phyloP scores from a whole-genome alignment of 2,113 vertebrate species.

The Myrmecophaga tridactyla region DNA sequence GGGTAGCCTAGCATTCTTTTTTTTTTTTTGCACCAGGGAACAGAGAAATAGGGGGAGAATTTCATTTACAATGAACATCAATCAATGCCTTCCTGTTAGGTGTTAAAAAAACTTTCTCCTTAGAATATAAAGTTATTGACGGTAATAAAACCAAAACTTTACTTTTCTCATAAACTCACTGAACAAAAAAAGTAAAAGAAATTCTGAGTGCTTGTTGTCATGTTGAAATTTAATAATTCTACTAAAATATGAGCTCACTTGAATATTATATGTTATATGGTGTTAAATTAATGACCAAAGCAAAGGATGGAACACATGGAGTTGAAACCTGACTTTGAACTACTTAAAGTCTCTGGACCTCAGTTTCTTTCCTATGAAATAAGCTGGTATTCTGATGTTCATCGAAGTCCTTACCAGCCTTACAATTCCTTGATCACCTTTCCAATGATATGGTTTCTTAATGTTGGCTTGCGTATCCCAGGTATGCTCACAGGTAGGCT shows the following conservation, averaged over 20 bases:
- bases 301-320: not conserved
- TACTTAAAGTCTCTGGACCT: not conserved
- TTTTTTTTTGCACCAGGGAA: slow-evolving; percentile 19
- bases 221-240: not conserved
- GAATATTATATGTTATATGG: not conserved
- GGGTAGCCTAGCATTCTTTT: not conserved
- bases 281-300: not conserved
- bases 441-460: not conserved
- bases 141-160: slow-evolving; percentile 3
- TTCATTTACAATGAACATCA: slow-evolving; percentile 65
- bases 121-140: slow-evolving; percentile 66
- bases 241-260: not conserved
- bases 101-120: slow-evolving; percentile 58
- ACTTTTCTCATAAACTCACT: slow-evolving; percentile 37
- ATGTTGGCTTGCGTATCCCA: not conserved
- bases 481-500: not conserved
- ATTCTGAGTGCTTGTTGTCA: not conserved
- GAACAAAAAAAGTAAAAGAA: not conserved
- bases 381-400: not conserved
- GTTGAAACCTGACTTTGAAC: not conserved
- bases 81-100: slow-evolving; percentile 50
- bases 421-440: not conserved
- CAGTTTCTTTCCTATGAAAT: not conserved
- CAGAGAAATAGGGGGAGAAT: slow-evolving; percentile 55
- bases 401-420: not conserved